Conservation (phyloP, 2,113 vertebrate species). For the Promerops cafer region DNA sequence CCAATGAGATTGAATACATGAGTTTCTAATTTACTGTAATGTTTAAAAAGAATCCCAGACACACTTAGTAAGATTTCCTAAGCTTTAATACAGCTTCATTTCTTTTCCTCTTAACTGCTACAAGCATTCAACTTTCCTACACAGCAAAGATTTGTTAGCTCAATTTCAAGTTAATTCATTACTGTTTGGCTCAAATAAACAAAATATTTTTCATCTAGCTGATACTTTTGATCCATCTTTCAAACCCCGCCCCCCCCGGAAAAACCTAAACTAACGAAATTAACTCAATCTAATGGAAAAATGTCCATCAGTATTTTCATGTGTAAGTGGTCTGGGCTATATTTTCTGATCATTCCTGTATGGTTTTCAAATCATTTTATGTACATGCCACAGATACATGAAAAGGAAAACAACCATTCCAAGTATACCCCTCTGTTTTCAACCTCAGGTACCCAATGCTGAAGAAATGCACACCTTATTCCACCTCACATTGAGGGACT, state of each 20-base stretch:
- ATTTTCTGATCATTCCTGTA: background rate
- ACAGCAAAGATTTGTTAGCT: background rate
- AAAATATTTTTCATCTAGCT: background rate
- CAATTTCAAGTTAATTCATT: background rate
- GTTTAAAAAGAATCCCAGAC: background rate
- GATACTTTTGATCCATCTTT: background rate
- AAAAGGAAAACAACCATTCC: background rate
- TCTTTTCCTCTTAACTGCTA: background rate
- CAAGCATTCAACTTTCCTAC: background rate
- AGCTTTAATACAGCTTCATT: background rate
- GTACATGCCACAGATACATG: background rate
- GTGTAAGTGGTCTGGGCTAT: background rate
- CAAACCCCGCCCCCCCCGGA: no score
- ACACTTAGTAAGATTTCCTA: background rate
- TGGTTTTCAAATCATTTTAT: background rate
- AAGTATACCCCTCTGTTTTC: background rate
- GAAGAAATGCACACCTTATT: conserved; percentile 75
- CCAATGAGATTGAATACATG: background rate
- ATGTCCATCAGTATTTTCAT: background rate
- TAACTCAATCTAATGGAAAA: background rate
- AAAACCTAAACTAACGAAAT: background rate
- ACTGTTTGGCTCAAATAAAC: background rate
- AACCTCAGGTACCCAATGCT: background rate
- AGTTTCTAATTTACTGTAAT: background rate
- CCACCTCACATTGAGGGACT: conserved; percentile 82